Evolutionary conservation across 2,113 vertebrate genomes (phyloP), one percentile per base, ranked within the genome.

Genomic region (Calidris pugnax): DNA sequence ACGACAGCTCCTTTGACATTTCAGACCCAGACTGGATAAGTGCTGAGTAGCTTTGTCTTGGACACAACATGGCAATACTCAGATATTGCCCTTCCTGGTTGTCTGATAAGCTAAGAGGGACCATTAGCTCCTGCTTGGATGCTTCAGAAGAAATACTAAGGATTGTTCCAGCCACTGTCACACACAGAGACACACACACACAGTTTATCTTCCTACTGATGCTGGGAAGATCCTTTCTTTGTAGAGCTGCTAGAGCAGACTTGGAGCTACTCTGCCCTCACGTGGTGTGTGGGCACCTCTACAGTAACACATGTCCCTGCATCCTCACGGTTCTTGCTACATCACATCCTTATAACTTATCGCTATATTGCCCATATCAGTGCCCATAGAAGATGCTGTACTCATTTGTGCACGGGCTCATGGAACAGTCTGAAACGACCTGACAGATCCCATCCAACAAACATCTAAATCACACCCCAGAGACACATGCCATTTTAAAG

Each of bases 241-340:
- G 39, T 0, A 14, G 37, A 80, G 57, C 45, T 66, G 43, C 68
- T 48, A 9, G 26, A 64, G 76, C 73, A 73, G 59, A 32, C 62
- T 39, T 79, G 90, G 85, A 87, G 74, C 90, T 79, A 3, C 94
- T 79, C 95, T 75, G 96, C 96, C 96, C 96, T 82, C 92, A 1
- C 23, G 87, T 26, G 96, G 96, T 68, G 43, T 3, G 2, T n/a
- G 71, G 81, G 13, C 56, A 43, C 37, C 5, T 43, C 64, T 74
- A 64, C 87, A 57, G 79, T 41, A 45, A 27, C 0, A 4, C 45
- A 18, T 11, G 69, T 48, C 4, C 2, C 56, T 39, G 59, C 39
- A 51, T 27, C 53, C 37, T 43, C 10, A 14, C 1, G 24, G 48
- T 7, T n/a, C 12, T 11, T 32, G 4, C 41, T 41, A 2, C 2